Base-by-base conservation (phyloP, 2,888 invertebrate genomes). In the Carpatolechia fugitivella region DNA sequence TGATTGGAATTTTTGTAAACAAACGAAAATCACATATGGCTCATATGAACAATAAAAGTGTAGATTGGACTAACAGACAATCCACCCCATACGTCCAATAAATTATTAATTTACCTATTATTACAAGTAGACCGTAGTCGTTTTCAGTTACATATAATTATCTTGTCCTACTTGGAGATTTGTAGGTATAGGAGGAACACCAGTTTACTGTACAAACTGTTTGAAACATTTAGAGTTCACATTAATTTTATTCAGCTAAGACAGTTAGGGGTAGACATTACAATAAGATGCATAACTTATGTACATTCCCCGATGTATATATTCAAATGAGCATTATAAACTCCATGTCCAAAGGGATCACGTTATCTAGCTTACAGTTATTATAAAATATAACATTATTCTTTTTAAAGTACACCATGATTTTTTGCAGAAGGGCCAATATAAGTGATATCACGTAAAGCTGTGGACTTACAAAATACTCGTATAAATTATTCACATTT, bases 401-500 rank as follows among this genome's bases (percentile, higher is more conserved):
- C 75, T 72, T 76, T 70, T 72, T 64, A 68, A 74, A 76, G 64
- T 68, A 64, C 62, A 68, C 41, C 60, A n/a, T 69, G 82, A 82
- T 79, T 78, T 78, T 71, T 74, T 82, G 82, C 88, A 74, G 78
- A 76, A 83, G 86, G 85, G 86, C 84, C 87, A 78, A 73, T 71
- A 74, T 70, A 77, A 80, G 83, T 83, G 81, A 80, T 78, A 82
- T 87, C 87, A 84, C 82, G 87, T 89, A 87, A 88, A 89, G 87
- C 87, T 85, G 89, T 81, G 86, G 82, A 87, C 89, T 88, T 88
- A 90, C 85, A 89, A 84, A 85, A 85, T 88, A 89, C 81, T 90
- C 87, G 88, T 89, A 88, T 88, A 89, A 89, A 89, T 88, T 89
- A 89, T 89, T 87, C 88, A 89, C 89, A 88, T 86, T 86, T 87